Base-by-base conservation (phyloP, 1,140 invertebrate genomes). In the Wasmannia auropunctata region DNA sequence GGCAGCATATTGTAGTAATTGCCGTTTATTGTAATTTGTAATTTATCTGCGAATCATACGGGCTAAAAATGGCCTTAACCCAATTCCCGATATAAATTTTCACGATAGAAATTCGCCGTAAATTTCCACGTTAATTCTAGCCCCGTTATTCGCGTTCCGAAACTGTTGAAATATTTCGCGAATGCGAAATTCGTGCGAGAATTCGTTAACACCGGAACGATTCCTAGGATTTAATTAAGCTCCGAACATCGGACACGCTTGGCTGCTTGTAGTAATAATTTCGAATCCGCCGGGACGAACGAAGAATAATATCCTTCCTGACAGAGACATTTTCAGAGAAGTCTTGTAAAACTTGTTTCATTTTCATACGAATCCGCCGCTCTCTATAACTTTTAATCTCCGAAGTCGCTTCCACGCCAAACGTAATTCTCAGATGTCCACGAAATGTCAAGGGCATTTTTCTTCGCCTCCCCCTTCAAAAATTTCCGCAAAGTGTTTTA, bases 201-300 rank as follows among this genome's bases (percentile, higher is more conserved):
- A 89, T 87, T 89, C 77, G 86, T 90, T 90, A 90, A 86, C 88
- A 89, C 63, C 56, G 76, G 43, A 74, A 88, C 87, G 67, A 90
- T 84, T 89, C 88, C 77, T 70, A 86, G 86, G 80, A 90, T 90
- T 90, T 87, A 90, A 90, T 90, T 90, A 90, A 89, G 79, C 88
- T 58, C 79, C 88, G 87, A 85, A 79, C 65, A 89, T 89, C 79
- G 85, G 85, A 84, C 77, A 90, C 87, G 87, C 70, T 86, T 67
- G 88, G 88, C 65, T 90, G 79, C 87, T 69, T 89, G 74, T 62
- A 76, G 87, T 86, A 87, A 87, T 90, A 87, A 89, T 87, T 90
- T 81, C 79, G 85, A 37, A 74, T 43, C 67, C 77, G 56, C 14
- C 25, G 49, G 34, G 46, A 87, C 74, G 87, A 56, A 79, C 85